Conservation (phyloP, 2,888 invertebrate species). For the Germaria angustata region DNA sequence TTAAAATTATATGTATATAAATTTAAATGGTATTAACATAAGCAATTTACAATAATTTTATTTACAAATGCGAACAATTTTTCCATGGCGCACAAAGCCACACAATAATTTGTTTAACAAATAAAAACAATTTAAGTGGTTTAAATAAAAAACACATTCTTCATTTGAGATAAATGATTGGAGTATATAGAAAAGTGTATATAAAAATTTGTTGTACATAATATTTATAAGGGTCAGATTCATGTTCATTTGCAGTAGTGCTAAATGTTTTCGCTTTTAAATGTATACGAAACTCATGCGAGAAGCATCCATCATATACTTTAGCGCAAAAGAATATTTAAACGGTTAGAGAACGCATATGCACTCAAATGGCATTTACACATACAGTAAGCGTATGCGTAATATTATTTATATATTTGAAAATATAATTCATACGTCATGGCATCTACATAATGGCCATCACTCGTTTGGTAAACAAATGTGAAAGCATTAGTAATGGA, state of each 20-base stretch:
- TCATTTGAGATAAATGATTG: neutral
- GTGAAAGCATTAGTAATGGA: too few species aligned
- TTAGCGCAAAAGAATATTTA: too few species aligned
- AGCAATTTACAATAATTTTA: slow-evolving; percentile 59
- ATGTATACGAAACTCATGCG: too few species aligned
- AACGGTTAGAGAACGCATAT: too few species aligned
- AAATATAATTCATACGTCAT: too few species aligned
- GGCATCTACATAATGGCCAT: too few species aligned
- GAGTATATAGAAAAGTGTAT: neutral
- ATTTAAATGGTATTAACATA: slow-evolving; percentile 62
- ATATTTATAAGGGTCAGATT: too few species aligned
- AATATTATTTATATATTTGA: neutral
- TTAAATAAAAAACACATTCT: neutral
- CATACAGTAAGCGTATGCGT: slow-evolving; percentile 30
- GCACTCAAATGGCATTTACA: slow-evolving; percentile 61
- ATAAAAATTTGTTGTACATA: too few species aligned
- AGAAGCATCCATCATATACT: too few species aligned
- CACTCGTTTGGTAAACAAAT: too few species aligned
- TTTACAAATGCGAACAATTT: slow-evolving; percentile 49
- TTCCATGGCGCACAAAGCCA: neutral
- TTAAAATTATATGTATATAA: slow-evolving; percentile 55
- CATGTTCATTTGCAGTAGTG: too few species aligned
- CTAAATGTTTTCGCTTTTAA: too few species aligned
- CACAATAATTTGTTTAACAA: slow-evolving; percentile 24
- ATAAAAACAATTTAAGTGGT: neutral